Percentiles rank a stretch among this genome's conserved stretches.
phyloP scores from a whole-genome alignment of 2,888 invertebrate genomes.

The Exocentrus adspersus region DNA sequence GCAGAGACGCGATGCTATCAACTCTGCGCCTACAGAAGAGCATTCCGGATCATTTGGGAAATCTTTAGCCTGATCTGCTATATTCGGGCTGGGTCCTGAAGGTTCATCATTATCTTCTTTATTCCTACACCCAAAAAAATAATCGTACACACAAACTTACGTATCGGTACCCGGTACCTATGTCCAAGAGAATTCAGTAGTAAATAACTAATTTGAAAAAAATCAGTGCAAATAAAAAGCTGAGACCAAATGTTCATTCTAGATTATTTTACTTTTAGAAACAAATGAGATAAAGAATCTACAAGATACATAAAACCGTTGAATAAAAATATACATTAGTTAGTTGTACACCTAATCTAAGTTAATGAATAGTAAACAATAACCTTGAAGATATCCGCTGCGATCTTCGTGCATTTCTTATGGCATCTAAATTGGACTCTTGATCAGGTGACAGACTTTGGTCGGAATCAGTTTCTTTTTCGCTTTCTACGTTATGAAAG shows the following conservation, averaged over 20 bases:
- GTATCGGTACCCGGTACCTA: too few relatives aligned
- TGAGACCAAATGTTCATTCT: too few relatives aligned
- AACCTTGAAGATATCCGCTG: constrained; percentile 52
- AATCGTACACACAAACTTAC: too few relatives aligned
- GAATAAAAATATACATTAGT: too few relatives aligned
- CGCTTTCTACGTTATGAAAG: constrained; percentile 39
- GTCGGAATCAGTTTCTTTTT: constrained; percentile 49
- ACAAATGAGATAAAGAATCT: not conserved
- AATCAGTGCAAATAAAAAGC: too few relatives aligned
- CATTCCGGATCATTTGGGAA: constrained; percentile 50
- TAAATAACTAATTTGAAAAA: too few relatives aligned
- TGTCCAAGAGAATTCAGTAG: too few relatives aligned
- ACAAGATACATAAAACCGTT: not conserved
- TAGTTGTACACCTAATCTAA: too few relatives aligned
- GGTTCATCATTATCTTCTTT: constrained; percentile 34
- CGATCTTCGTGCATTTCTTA: constrained; percentile 49
- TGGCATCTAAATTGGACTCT: constrained; percentile 31
- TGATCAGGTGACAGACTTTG: constrained; percentile 34
- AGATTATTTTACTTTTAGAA: not conserved
- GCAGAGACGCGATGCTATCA: constrained; percentile 54
- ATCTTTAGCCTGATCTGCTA: constrained; percentile 48
- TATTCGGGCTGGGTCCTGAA: constrained; percentile 30
- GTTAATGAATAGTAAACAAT: not conserved
- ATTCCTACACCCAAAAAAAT: constrained; percentile 24
- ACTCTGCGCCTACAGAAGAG: constrained; percentile 46